Conservation (phyloP, 1,140 invertebrate genomes). For the Polypedilum vanderplanki region DNA sequence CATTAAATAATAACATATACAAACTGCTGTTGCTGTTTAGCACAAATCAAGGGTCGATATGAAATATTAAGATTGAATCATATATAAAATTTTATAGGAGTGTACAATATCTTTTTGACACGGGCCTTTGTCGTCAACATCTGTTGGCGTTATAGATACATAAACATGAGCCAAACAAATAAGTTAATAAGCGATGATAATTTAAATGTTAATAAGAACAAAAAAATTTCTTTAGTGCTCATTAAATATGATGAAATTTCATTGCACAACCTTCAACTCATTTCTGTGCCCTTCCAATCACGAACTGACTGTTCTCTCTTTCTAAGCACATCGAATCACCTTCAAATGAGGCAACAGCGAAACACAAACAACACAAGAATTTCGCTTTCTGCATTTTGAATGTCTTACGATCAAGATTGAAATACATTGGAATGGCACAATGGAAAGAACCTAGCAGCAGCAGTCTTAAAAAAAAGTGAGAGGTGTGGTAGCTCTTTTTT, state of each 20-base stretch:
- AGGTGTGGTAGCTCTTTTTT: conserved; percentile 28
- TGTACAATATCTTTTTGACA: conserved; percentile 14
- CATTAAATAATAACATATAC: not conserved
- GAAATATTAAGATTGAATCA: not conserved
- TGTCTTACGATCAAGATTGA: conserved; percentile 5
- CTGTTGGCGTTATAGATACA: not conserved
- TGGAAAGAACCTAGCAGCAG: not conserved
- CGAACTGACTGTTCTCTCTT: not conserved
- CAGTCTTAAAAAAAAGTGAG: not conserved
- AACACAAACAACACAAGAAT: not conserved
- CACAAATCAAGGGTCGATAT: not conserved
- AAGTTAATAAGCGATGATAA: not conserved
- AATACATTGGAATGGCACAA: conserved; percentile 12
- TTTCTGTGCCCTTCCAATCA: not conserved
- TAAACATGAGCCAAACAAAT: not conserved
- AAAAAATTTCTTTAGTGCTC: not conserved
- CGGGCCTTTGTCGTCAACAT: not conserved
- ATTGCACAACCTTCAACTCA: not conserved
- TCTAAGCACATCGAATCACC: not conserved
- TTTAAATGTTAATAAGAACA: not conserved
- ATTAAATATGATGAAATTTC: not conserved
- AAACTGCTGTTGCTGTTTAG: not conserved
- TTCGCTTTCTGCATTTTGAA: not conserved
- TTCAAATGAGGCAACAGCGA: no score
- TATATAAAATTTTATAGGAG: not conserved